Percentiles rank a stretch among this genome's conserved stretches.
Evolutionary conservation across 2,888 invertebrate genomes (phyloP).

Genomic region (Escarpia spicata): DNA sequence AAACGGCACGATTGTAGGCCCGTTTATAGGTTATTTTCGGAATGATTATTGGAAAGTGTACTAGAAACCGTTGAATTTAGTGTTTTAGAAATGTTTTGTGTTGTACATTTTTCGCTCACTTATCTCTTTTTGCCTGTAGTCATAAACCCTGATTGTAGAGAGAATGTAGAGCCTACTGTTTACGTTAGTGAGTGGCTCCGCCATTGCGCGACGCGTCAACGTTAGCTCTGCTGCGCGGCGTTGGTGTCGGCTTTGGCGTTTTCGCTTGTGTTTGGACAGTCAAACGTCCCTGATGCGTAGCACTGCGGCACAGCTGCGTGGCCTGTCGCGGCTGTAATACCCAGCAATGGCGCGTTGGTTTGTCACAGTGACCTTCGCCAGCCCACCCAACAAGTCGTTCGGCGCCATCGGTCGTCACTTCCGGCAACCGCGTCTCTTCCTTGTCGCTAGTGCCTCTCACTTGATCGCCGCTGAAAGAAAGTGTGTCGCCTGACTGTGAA

Average conservation of each 20-base stretch:
- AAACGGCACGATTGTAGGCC: too few species aligned
- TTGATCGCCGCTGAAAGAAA: not conserved
- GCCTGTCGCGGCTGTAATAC: not conserved
- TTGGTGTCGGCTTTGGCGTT: not conserved
- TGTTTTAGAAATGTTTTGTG: too few species aligned
- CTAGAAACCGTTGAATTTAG: too few species aligned
- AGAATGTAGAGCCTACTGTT: not conserved
- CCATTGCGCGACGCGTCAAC: not conserved
- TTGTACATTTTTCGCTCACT: too few species aligned
- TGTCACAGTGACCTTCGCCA: not conserved
- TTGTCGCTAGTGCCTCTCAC: not conserved
- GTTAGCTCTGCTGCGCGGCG: not conserved
- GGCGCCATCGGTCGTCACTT: not conserved
- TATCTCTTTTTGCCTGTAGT: not conserved
- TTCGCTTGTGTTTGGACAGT: not conserved
- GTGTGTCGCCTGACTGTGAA: not conserved
- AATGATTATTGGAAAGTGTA: too few species aligned
- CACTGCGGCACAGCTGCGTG: not conserved
- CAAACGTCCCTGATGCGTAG: not conserved
- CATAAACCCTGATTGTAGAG: not conserved
- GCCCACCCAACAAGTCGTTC: not conserved
- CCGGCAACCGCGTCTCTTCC: not conserved
- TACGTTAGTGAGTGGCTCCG: not conserved
- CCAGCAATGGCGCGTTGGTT: not conserved
- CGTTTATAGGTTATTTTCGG: too few species aligned